Evolutionary conservation across 1,140 invertebrate genomes (phyloP), one percentile per base, ranked within the genome.

Genomic region (Agrypnia vestita): DNA sequence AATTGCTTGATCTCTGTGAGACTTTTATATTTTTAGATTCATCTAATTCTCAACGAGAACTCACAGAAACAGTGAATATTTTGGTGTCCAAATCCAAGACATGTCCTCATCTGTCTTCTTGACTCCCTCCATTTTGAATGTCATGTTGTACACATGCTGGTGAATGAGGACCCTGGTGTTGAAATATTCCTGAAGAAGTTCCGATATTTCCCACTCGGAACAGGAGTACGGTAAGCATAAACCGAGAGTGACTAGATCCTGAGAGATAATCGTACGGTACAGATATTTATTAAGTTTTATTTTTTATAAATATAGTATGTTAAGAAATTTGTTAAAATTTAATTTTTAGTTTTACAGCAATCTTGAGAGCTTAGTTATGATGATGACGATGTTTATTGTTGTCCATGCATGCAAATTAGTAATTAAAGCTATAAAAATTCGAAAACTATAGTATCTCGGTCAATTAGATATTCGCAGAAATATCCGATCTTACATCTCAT

Each of bases 61-160:
- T 69, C 44, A 69, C 64, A 69, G 10, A 12, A 69, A 69, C 11
- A 69, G 13, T 8, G 11, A 17, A 12, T 69, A 44, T 21, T 47
- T 69, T 1, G 64, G 6, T 11, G 64, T 4, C n/a, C 6, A 69
- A 10, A 73, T 73, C 69, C 69, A 73, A n/a, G 21, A 25, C 19
- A 43, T 53, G 12, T 73, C 69, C 11, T 73, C 69, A 12, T 43
- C 25, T 25, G 69, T 73, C 21, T 73, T 73, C 51, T 73, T 73
- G 21, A 73, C 69, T 11, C n/a, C 69, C 13, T 73, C 69, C 69
- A 73, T 55, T 15, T 0, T 73, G 19, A 73, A 25, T 9, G 11
- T 51, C 69, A 73, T 73, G 25, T 73, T 73, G 49, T 73, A 73
- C 15, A 73, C 19, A 6, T 21, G 69, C 19, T 73, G 69, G 21